Evolutionary conservation across 1,140 invertebrate species (phyloP).

Genomic region (Leucophenga varia): DNA sequence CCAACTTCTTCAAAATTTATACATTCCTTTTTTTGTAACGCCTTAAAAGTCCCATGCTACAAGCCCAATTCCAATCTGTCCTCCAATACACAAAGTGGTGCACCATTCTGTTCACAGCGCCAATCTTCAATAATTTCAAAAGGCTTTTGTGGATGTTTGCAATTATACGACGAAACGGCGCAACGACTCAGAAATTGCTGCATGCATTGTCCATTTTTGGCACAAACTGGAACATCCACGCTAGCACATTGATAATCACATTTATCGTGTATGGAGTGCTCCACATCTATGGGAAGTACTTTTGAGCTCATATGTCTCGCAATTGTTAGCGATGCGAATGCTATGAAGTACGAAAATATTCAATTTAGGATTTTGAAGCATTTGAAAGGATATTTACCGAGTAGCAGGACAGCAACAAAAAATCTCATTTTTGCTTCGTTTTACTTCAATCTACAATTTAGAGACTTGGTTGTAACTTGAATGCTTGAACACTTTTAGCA

Average conservation of each 20-base stretch:
- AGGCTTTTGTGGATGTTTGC: conserved; percentile 39
- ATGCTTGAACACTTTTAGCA: too few relatives aligned
- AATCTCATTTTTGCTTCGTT: conserved; percentile 17
- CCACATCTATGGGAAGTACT: background rate
- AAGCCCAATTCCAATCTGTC: conserved; percentile 29
- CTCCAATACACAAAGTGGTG: conserved; percentile 24
- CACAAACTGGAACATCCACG: conserved; percentile 30
- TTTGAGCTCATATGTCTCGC: background rate
- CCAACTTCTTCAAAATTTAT: too few relatives aligned
- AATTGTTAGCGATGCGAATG: background rate
- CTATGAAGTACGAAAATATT: background rate
- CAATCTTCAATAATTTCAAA: conserved; percentile 34
- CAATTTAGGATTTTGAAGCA: background rate
- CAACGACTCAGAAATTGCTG: conserved; percentile 35
- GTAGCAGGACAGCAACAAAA: conserved; percentile 9
- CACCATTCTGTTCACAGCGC: conserved; percentile 23
- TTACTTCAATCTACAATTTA: too few relatives aligned
- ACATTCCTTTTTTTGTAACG: too few relatives aligned
- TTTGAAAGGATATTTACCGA: conserved; percentile 21
- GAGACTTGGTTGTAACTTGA: conserved; percentile 13
- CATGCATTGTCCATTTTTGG: conserved; percentile 39
- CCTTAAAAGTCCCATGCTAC: too few relatives aligned
- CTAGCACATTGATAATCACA: conserved; percentile 29
- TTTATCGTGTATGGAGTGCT: conserved; percentile 25
- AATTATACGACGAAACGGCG: conserved; percentile 39